phyloP scores from a whole-genome alignment of 2,113 vertebrate species.

The Bos indicus region DNA sequence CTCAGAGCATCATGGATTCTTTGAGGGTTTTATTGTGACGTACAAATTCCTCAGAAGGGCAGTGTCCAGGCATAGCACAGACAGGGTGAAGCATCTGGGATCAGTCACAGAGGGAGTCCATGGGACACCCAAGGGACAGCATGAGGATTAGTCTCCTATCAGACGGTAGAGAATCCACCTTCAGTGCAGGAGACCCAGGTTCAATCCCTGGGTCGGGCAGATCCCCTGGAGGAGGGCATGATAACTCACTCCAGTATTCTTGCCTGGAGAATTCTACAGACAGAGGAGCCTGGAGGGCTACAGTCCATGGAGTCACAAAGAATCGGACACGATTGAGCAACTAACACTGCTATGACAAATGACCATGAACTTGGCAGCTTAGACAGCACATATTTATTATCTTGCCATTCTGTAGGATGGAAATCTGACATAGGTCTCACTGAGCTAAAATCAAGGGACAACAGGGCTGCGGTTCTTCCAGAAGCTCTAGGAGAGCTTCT shows the following conservation, averaged over 20 bases:
- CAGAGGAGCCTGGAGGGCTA: not conserved
- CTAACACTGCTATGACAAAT: too few relatives aligned
- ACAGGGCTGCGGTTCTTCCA: not conserved
- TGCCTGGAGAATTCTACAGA: not conserved
- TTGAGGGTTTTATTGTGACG: not conserved
- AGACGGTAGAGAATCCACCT: not conserved
- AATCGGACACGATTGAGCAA: not conserved
- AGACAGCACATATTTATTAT: too few relatives aligned
- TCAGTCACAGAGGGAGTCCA: not conserved
- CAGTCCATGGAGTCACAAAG: not conserved
- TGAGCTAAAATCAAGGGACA: too few relatives aligned
- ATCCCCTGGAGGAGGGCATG: not conserved
- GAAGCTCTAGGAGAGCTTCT: not conserved
- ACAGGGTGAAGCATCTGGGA: too few relatives aligned
- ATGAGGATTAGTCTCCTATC: accelerated
- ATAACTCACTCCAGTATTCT: not conserved
- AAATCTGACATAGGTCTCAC: accelerated
- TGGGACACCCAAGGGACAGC: accelerated
- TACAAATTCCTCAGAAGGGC: accelerated
- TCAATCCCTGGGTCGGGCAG: not conserved
- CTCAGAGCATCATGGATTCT: too few relatives aligned
- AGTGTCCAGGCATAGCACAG: not conserved
- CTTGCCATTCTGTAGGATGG: not conserved
- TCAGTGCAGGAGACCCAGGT: not conserved
- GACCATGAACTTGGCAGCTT: accelerated